A percentile compares a stretch with the other conserved stretches of the same genome.
Conservation (phyloP, 2,113 vertebrate species). For the Chinchilla lanigera region DNA sequence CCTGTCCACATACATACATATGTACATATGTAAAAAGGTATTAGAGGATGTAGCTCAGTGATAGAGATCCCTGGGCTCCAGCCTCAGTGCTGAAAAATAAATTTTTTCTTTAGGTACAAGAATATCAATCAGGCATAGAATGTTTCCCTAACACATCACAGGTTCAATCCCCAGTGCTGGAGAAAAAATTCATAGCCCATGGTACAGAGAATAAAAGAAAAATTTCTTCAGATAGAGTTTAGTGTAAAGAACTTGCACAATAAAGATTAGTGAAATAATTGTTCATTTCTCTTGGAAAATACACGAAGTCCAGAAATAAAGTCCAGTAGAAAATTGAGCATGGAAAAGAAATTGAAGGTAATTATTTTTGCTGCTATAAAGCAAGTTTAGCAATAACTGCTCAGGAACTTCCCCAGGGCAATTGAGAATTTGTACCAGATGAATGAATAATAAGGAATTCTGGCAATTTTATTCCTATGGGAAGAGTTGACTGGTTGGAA, state of each 20-base stretch:
- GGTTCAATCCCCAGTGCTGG: neutral
- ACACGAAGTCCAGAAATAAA: constrained; percentile 59
- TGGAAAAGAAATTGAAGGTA: constrained; percentile 64
- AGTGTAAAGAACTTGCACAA: constrained; percentile 45
- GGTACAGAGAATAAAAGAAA: constrained; percentile 47
- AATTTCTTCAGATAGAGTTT: constrained; percentile 57
- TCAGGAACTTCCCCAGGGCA: constrained; percentile 41
- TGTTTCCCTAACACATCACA: too few relatives aligned
- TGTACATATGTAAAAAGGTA: neutral
- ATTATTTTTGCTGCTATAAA: constrained; percentile 62
- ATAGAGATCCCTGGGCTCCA: neutral
- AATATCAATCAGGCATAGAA: neutral
- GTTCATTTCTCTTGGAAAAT: constrained; percentile 60
- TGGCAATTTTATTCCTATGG: neutral
- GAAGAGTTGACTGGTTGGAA: neutral
- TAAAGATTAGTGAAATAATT: constrained; percentile 51
- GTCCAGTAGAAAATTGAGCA: constrained; percentile 64
- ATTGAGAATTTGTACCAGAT: constrained; percentile 68
- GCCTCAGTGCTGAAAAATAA: neutral
- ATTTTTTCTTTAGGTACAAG: neutral
- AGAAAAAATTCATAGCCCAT: neutral
- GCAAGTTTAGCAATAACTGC: constrained; percentile 45
- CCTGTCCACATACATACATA: neutral
- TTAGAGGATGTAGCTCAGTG: neutral
- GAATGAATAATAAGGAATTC: constrained; percentile 43